These are phyloP conservation scores for Thaumatotibia leucotreta DNA, from an alignment of 1,140 invertebrate genomes.

Conservation along the genomic window DNA sequence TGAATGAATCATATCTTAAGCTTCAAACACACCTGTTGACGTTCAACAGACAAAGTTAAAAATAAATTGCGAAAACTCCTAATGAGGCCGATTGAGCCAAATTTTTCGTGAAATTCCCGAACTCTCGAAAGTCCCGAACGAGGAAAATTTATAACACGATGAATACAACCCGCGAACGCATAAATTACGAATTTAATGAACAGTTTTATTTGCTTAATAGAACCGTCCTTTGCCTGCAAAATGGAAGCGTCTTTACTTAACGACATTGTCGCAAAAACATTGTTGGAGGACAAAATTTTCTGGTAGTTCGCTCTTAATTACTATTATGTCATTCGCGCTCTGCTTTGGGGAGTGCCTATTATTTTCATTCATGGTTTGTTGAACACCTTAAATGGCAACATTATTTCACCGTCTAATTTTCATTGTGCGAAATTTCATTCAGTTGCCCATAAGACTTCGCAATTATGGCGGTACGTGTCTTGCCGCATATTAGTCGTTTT, in stretches of 20 bases:
- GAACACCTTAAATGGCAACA: conserved; percentile 52
- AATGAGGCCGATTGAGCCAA: conserved; percentile 15
- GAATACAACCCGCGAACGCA: conserved; percentile 35
- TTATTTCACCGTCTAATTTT: conserved; percentile 55
- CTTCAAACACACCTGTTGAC: conserved; percentile 38
- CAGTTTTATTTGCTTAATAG: conserved; percentile 38
- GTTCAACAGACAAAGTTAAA: background rate
- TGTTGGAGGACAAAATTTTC: conserved; percentile 50
- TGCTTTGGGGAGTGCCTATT: conserved; percentile 46
- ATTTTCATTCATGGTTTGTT: conserved; percentile 60
- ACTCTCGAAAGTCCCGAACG: conserved; percentile 11
- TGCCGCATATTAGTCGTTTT: conserved; percentile 17
- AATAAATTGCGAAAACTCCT: conserved; percentile 14
- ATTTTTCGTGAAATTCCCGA: conserved; percentile 24
- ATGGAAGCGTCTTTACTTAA: conserved; percentile 23
- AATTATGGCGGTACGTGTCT: conserved; percentile 19
- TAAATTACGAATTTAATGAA: conserved; percentile 47
- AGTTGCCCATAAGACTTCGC: conserved; percentile 23
- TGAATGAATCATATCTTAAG: conserved; percentile 30
- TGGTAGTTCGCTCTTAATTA: conserved; percentile 63
- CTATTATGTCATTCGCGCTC: conserved; percentile 49
- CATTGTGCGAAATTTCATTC: conserved; percentile 53
- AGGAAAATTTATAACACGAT: conserved; percentile 31
- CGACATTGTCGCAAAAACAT: conserved; percentile 40
- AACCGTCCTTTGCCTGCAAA: conserved; percentile 15